A percentile compares a stretch with the other conserved stretches of the same genome.
Conservation (phyloP, 2,888 invertebrate species). For the Tiphia femorata region DNA sequence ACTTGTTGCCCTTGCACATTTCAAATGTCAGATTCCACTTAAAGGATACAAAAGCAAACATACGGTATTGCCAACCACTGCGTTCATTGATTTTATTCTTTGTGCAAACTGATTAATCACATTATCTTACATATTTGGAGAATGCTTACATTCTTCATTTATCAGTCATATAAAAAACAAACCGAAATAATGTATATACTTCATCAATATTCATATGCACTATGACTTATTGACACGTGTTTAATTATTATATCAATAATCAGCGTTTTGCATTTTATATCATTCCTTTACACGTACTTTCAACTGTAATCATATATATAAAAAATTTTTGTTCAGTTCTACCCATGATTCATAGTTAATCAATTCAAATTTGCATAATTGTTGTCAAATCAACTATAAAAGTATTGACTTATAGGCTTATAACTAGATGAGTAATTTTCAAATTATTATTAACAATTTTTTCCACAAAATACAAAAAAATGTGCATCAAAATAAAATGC, state of each 20-base stretch:
- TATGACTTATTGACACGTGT: conserved; percentile 15
- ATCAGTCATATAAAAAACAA: conserved; percentile 3
- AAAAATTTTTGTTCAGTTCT: not conserved
- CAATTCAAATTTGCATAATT: not conserved
- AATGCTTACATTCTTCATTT: not conserved
- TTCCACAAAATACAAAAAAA: not conserved
- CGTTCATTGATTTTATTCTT: no score
- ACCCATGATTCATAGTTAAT: not conserved
- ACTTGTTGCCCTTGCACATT: no score
- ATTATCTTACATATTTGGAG: not conserved
- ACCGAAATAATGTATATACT: not conserved
- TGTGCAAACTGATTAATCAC: not conserved
- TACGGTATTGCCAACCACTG: no score
- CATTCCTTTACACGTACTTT: not conserved
- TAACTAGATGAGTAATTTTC: not conserved
- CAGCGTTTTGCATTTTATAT: not conserved
- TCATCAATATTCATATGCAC: not conserved
- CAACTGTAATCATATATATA: not conserved
- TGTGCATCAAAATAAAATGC: not conserved
- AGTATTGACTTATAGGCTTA: not conserved
- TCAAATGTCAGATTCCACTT: no score
- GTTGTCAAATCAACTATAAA: not conserved
- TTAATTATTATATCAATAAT: no score
- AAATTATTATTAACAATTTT: not conserved
- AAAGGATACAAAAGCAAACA: no score